Evolutionary conservation across 2,888 invertebrate genomes (phyloP).

Genomic region (Neoitamus cyanurus): DNA sequence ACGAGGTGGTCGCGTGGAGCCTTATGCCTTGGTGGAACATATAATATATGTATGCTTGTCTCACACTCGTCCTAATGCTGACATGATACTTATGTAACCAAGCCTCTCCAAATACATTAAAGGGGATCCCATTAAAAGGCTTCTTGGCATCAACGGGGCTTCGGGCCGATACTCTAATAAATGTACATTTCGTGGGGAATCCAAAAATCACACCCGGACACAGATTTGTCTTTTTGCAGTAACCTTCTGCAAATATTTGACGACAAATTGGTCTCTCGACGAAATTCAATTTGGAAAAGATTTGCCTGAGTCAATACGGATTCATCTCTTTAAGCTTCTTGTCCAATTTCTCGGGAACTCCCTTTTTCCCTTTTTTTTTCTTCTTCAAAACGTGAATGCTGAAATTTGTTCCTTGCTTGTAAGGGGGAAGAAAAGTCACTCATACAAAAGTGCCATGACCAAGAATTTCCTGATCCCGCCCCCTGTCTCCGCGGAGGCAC

Average conservation of each 20-base stretch:
- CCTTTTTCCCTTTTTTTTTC: background rate
- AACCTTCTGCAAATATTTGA: slow-evolving; percentile 47
- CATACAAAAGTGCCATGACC: background rate
- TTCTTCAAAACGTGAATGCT: background rate
- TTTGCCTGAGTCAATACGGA: slow-evolving; percentile 45
- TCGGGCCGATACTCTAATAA: background rate
- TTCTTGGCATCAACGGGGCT: background rate
- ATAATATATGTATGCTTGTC: no score
- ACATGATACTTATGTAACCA: background rate
- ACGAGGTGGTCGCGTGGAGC: no score
- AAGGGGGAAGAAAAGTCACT: background rate
- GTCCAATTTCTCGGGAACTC: background rate
- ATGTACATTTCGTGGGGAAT: background rate
- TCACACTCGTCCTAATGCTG: no score
- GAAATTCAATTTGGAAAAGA: slow-evolving; percentile 48
- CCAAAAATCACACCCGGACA: background rate
- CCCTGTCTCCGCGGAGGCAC: background rate
- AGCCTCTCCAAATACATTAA: slow-evolving; percentile 14
- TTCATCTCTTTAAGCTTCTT: background rate
- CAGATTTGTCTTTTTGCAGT: background rate
- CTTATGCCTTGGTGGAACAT: no score
- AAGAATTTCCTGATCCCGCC: background rate
- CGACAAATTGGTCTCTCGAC: slow-evolving; percentile 46
- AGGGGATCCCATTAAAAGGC: background rate
- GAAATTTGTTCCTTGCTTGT: background rate